These are phyloP conservation scores for Sinocyclocheilus anophthalmus DNA, from an alignment of 2,113 vertebrate species.

Conservation along the genomic window DNA sequence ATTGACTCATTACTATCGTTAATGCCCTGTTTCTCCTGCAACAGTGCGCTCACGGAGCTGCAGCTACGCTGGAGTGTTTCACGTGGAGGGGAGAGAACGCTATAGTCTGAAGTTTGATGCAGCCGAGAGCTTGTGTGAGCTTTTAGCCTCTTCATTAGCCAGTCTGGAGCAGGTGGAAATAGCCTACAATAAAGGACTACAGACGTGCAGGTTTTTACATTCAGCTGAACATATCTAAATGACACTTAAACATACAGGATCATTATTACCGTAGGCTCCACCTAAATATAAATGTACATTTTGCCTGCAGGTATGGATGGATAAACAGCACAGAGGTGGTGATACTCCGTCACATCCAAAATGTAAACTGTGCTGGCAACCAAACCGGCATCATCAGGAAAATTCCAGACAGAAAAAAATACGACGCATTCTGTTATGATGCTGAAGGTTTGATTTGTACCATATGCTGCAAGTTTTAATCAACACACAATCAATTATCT, in stretches of 20 bases:
- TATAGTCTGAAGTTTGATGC: slow-evolving; percentile 75
- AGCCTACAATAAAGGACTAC: slow-evolving; percentile 70
- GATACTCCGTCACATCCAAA: slow-evolving; percentile 78
- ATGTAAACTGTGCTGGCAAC: slow-evolving; percentile 80
- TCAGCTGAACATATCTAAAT: not conserved
- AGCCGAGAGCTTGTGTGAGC: slow-evolving; percentile 76
- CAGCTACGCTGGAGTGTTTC: slow-evolving; percentile 83
- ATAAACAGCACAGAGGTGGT: slow-evolving; percentile 58
- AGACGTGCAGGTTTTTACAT: slow-evolving; percentile 83
- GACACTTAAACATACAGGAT: not conserved
- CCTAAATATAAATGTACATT: not conserved
- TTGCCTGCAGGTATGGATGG: slow-evolving; percentile 83
- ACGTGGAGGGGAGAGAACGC: slow-evolving; percentile 80
- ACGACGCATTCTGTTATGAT: slow-evolving; percentile 86
- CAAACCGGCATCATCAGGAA: slow-evolving; percentile 74
- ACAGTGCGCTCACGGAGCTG: slow-evolving; percentile 79
- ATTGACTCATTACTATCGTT: not conserved
- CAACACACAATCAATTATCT: not conserved
- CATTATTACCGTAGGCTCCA: not conserved
- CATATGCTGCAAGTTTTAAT: not conserved
- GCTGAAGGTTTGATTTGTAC: slow-evolving; percentile 72
- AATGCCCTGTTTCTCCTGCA: slow-evolving; percentile 24
- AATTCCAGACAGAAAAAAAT: slow-evolving; percentile 54
- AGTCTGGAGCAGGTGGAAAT: slow-evolving; percentile 68
- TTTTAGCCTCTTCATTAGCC: slow-evolving; percentile 76